A percentile compares a stretch with the other conserved stretches of the same genome.
phyloP scores from a whole-genome alignment of 2,888 invertebrate genomes.

The Caenorhabditis sp. region DNA sequence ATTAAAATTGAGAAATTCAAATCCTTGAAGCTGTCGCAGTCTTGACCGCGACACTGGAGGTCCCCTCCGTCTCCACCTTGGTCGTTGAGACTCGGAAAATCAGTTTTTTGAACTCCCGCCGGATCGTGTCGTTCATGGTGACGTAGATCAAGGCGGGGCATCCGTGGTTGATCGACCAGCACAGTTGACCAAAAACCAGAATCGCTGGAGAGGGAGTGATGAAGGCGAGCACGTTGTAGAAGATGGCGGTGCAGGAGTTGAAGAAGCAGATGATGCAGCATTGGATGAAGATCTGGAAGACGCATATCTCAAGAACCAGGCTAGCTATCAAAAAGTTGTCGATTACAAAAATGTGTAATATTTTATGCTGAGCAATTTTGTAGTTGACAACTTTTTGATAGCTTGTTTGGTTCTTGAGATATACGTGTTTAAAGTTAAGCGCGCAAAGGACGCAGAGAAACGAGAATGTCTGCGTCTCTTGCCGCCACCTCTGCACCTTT shows the following conservation, averaged over 20 bases:
- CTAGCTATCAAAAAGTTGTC: too few species aligned
- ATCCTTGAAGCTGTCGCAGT: slow-evolving; percentile 1
- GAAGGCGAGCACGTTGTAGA: slow-evolving; percentile 45
- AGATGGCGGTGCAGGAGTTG: slow-evolving; percentile 43
- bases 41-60: slow-evolving; percentile 5
- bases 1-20: neutral
- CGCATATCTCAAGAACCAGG: too few species aligned
- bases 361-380: too few species aligned
- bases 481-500: too few species aligned
- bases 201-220: slow-evolving; percentile 41
- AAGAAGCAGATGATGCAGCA: slow-evolving; percentile 59
- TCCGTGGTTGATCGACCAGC: slow-evolving; percentile 54
- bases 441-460: too few species aligned
- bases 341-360: too few species aligned
- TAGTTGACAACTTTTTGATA: too few species aligned
- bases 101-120: slow-evolving; percentile 43
- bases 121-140: slow-evolving; percentile 50
- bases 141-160: slow-evolving; percentile 50
- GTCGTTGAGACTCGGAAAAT: slow-evolving; percentile 8
- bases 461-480: too few species aligned
- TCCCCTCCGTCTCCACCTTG: slow-evolving; percentile 20
- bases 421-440: too few species aligned
- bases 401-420: too few species aligned
- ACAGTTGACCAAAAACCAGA: slow-evolving; percentile 38
- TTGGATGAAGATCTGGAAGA: slow-evolving; percentile 50